A percentile compares a stretch with the other conserved stretches of the same genome.
Evolutionary conservation across 2,888 invertebrate species (phyloP).

Genomic region (Tinea pellionella): DNA sequence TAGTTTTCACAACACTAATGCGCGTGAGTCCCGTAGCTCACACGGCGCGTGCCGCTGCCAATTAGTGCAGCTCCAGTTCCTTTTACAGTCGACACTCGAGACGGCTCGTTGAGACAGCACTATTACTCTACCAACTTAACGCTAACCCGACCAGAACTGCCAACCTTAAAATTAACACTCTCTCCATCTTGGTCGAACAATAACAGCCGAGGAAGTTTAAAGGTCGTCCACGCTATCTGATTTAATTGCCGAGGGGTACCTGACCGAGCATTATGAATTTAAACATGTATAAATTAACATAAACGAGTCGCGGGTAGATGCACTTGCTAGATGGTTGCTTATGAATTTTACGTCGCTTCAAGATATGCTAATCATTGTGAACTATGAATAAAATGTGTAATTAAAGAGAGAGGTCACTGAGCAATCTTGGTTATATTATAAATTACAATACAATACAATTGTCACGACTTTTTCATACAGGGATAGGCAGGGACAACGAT

Average conservation of each 20-base stretch:
- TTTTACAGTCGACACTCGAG: conserved; percentile 53
- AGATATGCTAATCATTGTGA: conserved; percentile 64
- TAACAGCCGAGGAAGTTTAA: conserved; percentile 38
- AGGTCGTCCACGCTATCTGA: conserved; percentile 59
- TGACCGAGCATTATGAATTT: conserved; percentile 57
- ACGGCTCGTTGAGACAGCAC: conserved; percentile 46
- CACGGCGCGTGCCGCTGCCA: conserved; percentile 41
- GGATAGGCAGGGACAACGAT: too few species aligned
- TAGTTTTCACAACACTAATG: conserved; percentile 2
- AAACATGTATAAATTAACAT: conserved; percentile 54
- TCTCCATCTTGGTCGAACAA: conserved; percentile 30
- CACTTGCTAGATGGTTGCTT: conserved; percentile 37
- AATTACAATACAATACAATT: conserved; percentile 55
- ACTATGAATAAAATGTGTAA: conserved; percentile 58
- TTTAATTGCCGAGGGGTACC: conserved; percentile 52
- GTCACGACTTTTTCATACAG: too few species aligned
- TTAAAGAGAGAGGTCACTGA: conserved; percentile 66
- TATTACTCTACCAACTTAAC: conserved; percentile 34
- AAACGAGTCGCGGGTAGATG: conserved; percentile 44
- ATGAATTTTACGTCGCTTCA: conserved; percentile 46
- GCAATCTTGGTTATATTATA: conserved; percentile 52
- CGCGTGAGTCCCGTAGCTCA: conserved; percentile 4
- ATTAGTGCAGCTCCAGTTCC: conserved; percentile 68
- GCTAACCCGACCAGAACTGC: background rate
- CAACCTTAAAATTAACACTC: conserved; percentile 38